These are phyloP conservation scores for Python bivittatus DNA, from an alignment of 2,113 vertebrate species.

Conservation along the genomic window DNA sequence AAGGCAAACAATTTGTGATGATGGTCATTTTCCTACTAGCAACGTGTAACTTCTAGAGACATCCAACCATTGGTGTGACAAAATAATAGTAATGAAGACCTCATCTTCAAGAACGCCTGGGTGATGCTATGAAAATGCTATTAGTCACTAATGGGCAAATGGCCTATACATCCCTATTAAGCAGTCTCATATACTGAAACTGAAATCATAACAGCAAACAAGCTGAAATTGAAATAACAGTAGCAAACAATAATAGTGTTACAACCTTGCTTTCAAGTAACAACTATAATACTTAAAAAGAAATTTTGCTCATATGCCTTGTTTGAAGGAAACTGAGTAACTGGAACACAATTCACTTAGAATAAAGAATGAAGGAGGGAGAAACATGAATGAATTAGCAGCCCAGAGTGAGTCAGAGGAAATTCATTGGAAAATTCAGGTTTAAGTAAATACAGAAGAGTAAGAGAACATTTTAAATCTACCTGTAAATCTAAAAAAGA, in stretches of 20 bases:
- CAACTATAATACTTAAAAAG: not conserved
- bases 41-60: not conserved
- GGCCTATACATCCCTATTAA: not conserved
- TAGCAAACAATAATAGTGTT: not conserved
- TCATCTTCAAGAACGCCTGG: not conserved
- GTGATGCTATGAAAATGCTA: not conserved
- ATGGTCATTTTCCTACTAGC: not conserved
- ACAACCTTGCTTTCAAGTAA: not conserved
- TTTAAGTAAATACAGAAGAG: slow-evolving; percentile 30
- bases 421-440: slow-evolving; percentile 33
- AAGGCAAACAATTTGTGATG: not conserved
- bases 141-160: not conserved
- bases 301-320: not conserved
- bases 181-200: not conserved
- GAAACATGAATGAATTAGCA: not conserved
- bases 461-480: not conserved
- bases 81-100: not conserved
- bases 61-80: not conserved
- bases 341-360: not conserved
- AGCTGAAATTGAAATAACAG: not conserved
- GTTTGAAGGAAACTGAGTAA: not conserved
- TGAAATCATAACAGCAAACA: not conserved
- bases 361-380: not conserved
- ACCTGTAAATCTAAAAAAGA: not conserved
- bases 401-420: not conserved